A percentile compares a stretch with the other conserved stretches of the same genome.
These are phyloP conservation scores for Eledona agricola DNA, from an alignment of 2,888 invertebrate genomes.

Conservation along the genomic window DNA sequence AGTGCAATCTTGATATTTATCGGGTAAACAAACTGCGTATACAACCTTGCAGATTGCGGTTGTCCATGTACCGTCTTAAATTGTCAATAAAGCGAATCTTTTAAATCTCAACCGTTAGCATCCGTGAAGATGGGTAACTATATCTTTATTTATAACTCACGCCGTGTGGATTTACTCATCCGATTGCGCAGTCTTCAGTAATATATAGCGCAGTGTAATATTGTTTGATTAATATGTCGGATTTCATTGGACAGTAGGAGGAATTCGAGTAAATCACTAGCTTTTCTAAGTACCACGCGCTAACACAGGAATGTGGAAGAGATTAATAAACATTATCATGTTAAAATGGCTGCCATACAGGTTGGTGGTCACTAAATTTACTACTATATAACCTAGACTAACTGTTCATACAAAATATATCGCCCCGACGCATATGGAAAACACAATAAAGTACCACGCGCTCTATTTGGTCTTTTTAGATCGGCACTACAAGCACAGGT, in stretches of 20 bases:
- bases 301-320: conserved; percentile 40
- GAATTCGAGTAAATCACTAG: conserved; percentile 44
- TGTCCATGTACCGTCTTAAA: conserved; percentile 49
- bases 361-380: conserved; percentile 50
- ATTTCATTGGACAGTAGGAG: conserved; percentile 45
- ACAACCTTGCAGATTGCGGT: conserved; percentile 46
- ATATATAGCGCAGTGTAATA: conserved; percentile 46
- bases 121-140: conserved; percentile 52
- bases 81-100: conserved; percentile 52
- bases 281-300: conserved; percentile 38
- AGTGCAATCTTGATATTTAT: conserved; percentile 48
- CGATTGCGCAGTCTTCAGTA: conserved; percentile 48
- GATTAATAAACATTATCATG: conserved; percentile 51
- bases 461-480: conserved; percentile 43
- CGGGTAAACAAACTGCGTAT: conserved; percentile 50
- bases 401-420: conserved; percentile 43
- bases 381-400: conserved; percentile 42
- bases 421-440: conserved; percentile 39
- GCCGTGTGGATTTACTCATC: conserved; percentile 45
- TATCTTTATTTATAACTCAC: conserved; percentile 56
- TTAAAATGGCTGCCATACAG: conserved; percentile 46
- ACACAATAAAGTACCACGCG: conserved; percentile 41
- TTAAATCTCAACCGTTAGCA: conserved; percentile 48
- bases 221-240: conserved; percentile 49
- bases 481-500: conserved; percentile 43